phyloP scores from a whole-genome alignment of 2,797 vertebrate genomes.

The Sternotherus odoratus region DNA sequence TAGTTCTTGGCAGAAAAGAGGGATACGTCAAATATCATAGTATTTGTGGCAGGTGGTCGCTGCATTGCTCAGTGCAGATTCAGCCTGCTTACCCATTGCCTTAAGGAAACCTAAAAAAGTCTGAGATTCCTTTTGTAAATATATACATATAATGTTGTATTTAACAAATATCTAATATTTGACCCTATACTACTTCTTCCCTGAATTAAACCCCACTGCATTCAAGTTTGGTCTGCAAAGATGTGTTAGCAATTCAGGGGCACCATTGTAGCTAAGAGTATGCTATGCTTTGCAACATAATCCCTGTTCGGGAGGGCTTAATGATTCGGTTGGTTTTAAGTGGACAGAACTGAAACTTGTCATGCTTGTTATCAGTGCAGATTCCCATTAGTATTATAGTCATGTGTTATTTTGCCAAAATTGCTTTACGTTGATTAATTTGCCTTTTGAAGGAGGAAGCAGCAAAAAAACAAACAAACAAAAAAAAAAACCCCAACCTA shows the following conservation, averaged over 20 bases:
- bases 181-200: slow-evolving; percentile 44
- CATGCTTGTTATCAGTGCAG: slow-evolving; percentile 65
- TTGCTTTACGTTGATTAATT: slow-evolving; percentile 54
- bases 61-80: slow-evolving; percentile 63
- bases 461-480: background rate
- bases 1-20: slow-evolving; percentile 71
- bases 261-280: background rate
- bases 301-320: slow-evolving; percentile 58
- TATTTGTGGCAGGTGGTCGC: slow-evolving; percentile 73
- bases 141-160: slow-evolving; percentile 70
- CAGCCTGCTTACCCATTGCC: slow-evolving; percentile 68
- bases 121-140: slow-evolving; percentile 76
- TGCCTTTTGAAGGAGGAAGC: slow-evolving; percentile 64
- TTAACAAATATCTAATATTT: slow-evolving; percentile 59
- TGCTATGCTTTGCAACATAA: background rate
- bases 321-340: slow-evolving; percentile 54
- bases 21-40: slow-evolving; percentile 70
- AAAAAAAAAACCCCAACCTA: background rate
- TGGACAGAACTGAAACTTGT: slow-evolving; percentile 70
- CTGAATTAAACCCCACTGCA: slow-evolving; percentile 42
- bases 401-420: slow-evolving; percentile 62
- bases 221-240: slow-evolving; percentile 36
- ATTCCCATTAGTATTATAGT: slow-evolving; percentile 67
- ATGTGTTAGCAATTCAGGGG: background rate
- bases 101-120: slow-evolving; percentile 71